phyloP scores from a whole-genome alignment of 1,140 invertebrate genomes.

The Zaprionus inermis region DNA sequence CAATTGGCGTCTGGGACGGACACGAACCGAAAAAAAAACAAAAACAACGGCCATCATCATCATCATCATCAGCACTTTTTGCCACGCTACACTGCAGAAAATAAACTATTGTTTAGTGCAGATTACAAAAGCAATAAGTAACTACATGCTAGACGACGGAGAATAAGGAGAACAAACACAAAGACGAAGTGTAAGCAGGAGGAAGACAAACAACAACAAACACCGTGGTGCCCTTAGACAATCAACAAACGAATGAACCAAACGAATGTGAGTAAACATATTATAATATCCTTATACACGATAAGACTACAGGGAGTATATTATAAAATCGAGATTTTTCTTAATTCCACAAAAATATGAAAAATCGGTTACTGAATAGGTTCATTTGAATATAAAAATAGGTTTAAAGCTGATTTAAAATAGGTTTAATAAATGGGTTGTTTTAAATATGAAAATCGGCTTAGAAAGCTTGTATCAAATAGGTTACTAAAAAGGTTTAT shows the following conservation, averaged over 20 bases:
- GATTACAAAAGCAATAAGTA: not conserved
- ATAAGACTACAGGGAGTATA: no score
- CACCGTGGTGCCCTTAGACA: conserved; percentile 69
- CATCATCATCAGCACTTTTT: not conserved
- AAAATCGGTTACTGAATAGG: no score
- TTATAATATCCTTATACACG: not conserved
- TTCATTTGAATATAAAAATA: no score
- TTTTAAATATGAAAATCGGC: no score
- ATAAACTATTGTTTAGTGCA: conserved; percentile 6
- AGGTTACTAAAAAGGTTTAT: no score
- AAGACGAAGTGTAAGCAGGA: not conserved
- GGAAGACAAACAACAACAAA: conserved; percentile 33
- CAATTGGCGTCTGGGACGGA: conserved; percentile 7
- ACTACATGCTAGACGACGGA: not conserved
- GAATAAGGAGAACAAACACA: not conserved
- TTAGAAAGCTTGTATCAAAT: no score
- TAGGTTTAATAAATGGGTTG: no score
- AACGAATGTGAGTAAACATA: conserved; percentile 52
- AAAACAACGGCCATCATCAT: not conserved
- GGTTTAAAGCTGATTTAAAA: no score
- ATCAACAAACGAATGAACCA: conserved; percentile 44
- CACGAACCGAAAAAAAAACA: not conserved
- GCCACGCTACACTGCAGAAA: not conserved
- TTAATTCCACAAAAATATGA: no score
- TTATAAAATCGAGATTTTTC: no score